Base-by-base conservation (phyloP, 2,888 invertebrate species). In the Habrosyne pyritoides region DNA sequence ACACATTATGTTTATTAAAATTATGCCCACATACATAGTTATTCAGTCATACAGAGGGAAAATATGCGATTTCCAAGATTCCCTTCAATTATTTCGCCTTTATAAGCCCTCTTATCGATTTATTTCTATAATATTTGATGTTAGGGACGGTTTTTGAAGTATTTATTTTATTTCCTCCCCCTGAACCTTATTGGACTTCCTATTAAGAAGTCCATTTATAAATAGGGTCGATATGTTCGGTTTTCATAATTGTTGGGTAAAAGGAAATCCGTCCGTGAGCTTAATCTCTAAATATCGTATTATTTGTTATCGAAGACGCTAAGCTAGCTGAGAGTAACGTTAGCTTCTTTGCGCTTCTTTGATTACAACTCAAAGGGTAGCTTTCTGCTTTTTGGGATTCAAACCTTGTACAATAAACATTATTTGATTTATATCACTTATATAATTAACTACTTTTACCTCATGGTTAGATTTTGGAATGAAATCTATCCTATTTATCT, bases 361-460 rank as follows among this genome's bases (percentile, higher is more conserved):
- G 68, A 59, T 59, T 63, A 56, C 57, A 67, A 58, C 64, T 75
- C 68, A 80, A 81, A 83, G 72, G 69, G 52, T 66, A 63, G 69
- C 76, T 77, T 75, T 77, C 60, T 73, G 69, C 63, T 71, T 65
- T 81, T 80, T 59, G 48, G 56, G 59, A 64, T 66, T 66, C 53
- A 26, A 63, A 42, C 18, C 56, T 59, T 57, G 63, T 61, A 71
- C 61, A 62, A 61, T 54, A 62, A 73, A 66, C 63, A 63, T 53
- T 59, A 65, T 69, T 64, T 56, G 58, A 59, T 42, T n/a, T n/a
- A n/a, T n/a, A n/a, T n/a, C n/a, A n/a, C n/a, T n/a, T n/a, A n/a
- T n/a, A n/a, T n/a, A n/a, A n/a, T n/a, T n/a, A n/a, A n/a, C n/a
- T n/a, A n/a, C n/a, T n/a, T n/a, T n/a, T n/a, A n/a, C n/a, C n/a